These are phyloP conservation scores for Tor tambroides DNA, from an alignment of 2,113 vertebrate genomes.

Conservation along the genomic window DNA sequence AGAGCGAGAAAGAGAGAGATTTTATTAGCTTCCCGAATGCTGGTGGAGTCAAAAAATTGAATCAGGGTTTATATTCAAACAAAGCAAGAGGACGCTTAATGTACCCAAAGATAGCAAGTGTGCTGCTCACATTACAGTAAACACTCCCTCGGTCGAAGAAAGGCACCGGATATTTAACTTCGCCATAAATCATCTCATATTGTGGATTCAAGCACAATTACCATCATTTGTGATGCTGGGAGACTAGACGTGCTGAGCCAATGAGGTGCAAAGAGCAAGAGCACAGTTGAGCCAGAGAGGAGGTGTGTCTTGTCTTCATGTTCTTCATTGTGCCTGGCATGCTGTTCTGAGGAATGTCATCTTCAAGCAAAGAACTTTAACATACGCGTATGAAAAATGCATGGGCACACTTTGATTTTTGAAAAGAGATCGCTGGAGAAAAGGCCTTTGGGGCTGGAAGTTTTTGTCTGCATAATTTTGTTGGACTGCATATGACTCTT, in stretches of 20 bases:
- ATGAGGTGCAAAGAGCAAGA: slow-evolving; percentile 14
- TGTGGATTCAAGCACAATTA: slow-evolving; percentile 37
- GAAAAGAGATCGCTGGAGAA: slow-evolving; percentile 32
- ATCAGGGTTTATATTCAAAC: slow-evolving; percentile 38
- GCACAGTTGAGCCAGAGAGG: slow-evolving; percentile 5
- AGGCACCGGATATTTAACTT: neutral
- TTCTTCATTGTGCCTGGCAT: slow-evolving; percentile 35
- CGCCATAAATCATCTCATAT: slow-evolving; percentile 39
- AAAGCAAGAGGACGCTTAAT: slow-evolving; percentile 2
- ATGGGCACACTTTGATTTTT: slow-evolving; percentile 49
- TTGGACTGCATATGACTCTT: slow-evolving; percentile 16
- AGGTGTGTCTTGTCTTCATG: neutral
- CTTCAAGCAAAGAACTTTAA: slow-evolving; percentile 37
- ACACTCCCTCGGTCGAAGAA: slow-evolving; percentile 7
- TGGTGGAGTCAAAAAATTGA: neutral
- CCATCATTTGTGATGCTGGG: slow-evolving; percentile 33
- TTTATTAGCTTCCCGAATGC: slow-evolving; percentile 24
- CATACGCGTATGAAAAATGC: slow-evolving; percentile 52
- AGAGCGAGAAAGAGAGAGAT: slow-evolving; percentile 21
- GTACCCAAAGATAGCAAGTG: slow-evolving; percentile 14
- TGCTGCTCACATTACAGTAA: slow-evolving; percentile 11
- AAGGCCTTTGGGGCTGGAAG: slow-evolving; percentile 18
- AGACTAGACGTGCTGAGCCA: neutral
- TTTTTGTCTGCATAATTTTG: slow-evolving; percentile 11
- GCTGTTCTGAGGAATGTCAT: slow-evolving; percentile 27